These are phyloP conservation scores for Syngnathoides biaculeatus DNA, from an alignment of 2,113 vertebrate genomes.

Conservation along the genomic window DNA sequence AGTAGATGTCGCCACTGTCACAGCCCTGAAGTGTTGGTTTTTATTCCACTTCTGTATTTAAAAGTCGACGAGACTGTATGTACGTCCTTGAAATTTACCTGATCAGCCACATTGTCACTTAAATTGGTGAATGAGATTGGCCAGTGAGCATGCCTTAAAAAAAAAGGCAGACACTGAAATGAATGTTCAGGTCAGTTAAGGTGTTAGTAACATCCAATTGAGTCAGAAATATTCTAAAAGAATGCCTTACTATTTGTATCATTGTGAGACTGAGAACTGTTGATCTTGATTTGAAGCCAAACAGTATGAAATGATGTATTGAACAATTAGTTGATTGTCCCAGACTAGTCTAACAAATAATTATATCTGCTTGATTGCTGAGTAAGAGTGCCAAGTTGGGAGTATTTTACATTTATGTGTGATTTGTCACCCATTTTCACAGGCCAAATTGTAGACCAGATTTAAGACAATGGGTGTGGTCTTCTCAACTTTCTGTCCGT, in stretches of 20 bases:
- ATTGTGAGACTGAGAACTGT: not conserved
- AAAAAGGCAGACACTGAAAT: constrained; percentile 61
- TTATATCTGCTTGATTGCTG: no score
- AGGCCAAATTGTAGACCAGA: no score
- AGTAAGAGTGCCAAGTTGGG: no score
- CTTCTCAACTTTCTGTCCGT: no score
- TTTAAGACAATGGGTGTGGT: no score
- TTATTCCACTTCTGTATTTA: constrained; percentile 44
- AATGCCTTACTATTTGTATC: no score
- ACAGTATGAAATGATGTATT: no score
- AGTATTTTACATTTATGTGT: no score
- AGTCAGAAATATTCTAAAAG: constrained; percentile 25
- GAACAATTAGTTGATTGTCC: no score
- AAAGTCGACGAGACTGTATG: constrained; percentile 33
- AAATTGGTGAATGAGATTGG: constrained; percentile 55
- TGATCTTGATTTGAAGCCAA: no score
- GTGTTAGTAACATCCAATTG: constrained; percentile 70
- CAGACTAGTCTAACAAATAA: no score
- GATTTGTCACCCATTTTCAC: no score
- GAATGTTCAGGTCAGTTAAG: constrained; percentile 56
- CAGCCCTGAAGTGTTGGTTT: constrained; percentile 32
- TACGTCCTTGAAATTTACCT: constrained; percentile 64
- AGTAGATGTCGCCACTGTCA: constrained; percentile 40
- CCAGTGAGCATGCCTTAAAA: constrained; percentile 44
- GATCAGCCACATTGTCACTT: constrained; percentile 49